Conservation (phyloP, 2,888 invertebrate species). For the Scrobipalpa atriplicella region DNA sequence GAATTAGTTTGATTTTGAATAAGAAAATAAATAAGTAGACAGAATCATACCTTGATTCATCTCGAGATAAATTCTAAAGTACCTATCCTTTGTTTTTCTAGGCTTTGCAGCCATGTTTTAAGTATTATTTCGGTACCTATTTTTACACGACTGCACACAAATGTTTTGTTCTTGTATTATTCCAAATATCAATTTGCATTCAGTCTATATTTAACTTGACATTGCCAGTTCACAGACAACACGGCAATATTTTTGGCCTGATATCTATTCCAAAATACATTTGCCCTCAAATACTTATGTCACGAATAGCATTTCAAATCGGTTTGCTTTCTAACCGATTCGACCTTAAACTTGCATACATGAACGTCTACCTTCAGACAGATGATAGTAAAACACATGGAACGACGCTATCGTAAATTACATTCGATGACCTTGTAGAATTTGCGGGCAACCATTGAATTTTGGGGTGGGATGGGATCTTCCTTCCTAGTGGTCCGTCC, state of each 20-base stretch:
- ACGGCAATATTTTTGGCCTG: background rate
- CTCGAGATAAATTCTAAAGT: too few species aligned
- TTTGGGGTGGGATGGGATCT: too few species aligned
- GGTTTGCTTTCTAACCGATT: background rate
- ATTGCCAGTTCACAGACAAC: background rate
- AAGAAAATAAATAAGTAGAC: too few species aligned
- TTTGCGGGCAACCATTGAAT: background rate
- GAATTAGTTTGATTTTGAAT: too few species aligned
- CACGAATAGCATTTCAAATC: constrained; percentile 8
- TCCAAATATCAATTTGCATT: background rate
- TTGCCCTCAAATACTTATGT: constrained; percentile 2
- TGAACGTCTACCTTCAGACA: background rate
- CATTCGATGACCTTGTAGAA: background rate
- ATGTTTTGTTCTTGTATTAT: background rate
- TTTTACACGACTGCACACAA: too few species aligned
- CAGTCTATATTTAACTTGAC: background rate
- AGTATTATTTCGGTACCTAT: too few species aligned
- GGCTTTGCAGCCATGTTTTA: too few species aligned
- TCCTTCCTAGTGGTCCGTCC: too few species aligned
- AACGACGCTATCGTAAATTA: background rate
- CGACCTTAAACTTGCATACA: background rate
- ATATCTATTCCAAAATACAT: background rate
- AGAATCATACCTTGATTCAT: too few species aligned
- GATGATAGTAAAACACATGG: background rate
- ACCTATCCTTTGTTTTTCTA: too few species aligned